These are phyloP conservation scores for Lucinisca nassula DNA, from an alignment of 2,888 invertebrate species.

Conservation along the genomic window DNA sequence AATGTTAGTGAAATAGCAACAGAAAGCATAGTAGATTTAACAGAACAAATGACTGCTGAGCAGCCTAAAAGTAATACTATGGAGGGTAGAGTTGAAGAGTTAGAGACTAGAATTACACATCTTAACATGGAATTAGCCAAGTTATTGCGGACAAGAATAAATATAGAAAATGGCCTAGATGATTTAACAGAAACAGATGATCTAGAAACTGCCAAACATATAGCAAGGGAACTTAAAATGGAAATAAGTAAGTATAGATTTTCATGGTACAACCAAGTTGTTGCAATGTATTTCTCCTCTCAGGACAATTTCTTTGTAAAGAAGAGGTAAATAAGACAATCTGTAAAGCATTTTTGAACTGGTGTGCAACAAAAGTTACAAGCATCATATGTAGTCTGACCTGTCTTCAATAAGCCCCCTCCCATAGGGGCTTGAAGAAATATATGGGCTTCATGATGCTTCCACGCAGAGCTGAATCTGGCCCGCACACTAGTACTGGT, in stretches of 20 bases:
- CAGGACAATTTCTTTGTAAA: too few relatives aligned
- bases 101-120: conserved; percentile 86
- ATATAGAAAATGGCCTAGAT: conserved; percentile 82
- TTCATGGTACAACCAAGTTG: too few relatives aligned
- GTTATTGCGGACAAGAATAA: conserved; percentile 79
- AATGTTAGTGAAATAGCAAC: conserved; percentile 60
- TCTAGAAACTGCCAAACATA: conserved; percentile 73
- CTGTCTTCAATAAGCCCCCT: too few relatives aligned
- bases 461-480: too few relatives aligned
- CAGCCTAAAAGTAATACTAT: conserved; percentile 68
- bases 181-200: conserved; percentile 74
- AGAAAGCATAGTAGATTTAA: conserved; percentile 62
- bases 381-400: too few relatives aligned
- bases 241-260: conserved; percentile 83
- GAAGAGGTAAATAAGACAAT: too few relatives aligned
- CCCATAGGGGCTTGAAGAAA: too few relatives aligned
- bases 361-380: too few relatives aligned
- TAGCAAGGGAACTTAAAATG: conserved; percentile 77
- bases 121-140: conserved; percentile 84
- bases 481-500: too few relatives aligned
- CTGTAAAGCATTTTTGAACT: too few relatives aligned
- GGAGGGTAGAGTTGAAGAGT: conserved; percentile 83
- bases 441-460: too few relatives aligned
- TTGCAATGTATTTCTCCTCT: too few relatives aligned
- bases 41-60: conserved; percentile 63